Conservation (phyloP, 2,797 vertebrate species). For the Arvicola amphibius region DNA sequence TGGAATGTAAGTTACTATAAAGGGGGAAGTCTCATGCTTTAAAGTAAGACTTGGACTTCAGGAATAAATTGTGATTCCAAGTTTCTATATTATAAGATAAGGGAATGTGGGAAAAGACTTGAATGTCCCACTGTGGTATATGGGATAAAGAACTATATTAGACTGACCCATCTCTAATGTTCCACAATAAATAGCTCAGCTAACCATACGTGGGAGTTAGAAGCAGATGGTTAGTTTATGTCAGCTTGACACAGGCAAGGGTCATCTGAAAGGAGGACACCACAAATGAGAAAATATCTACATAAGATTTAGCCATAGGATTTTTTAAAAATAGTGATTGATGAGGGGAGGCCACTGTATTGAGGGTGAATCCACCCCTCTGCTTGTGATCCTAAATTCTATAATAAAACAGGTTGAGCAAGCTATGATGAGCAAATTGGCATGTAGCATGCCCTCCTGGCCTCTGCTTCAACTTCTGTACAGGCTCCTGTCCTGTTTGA, state of each 20-base stretch:
- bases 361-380: not conserved
- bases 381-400: not conserved
- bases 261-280: not conserved
- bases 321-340: not conserved
- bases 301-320: not conserved
- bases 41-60: slow-evolving; percentile 13
- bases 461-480: not conserved
- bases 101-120: not conserved
- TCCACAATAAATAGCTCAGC: not conserved
- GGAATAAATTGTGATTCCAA: not conserved
- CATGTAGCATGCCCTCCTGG: not conserved
- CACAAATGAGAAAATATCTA: not conserved
- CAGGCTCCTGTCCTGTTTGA: not conserved
- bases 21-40: not conserved
- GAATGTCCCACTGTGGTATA: not conserved
- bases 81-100: not conserved
- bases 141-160: not conserved
- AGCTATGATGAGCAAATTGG: not conserved
- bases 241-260: not conserved
- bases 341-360: not conserved
- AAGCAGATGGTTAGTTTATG: not conserved
- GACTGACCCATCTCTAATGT: not conserved
- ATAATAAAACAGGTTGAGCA: not conserved
- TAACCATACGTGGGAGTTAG: not conserved
- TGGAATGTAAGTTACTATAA: not conserved